phyloP scores from a whole-genome alignment of 2,113 vertebrate genomes.

The Phrynosoma platyrhinos region DNA sequence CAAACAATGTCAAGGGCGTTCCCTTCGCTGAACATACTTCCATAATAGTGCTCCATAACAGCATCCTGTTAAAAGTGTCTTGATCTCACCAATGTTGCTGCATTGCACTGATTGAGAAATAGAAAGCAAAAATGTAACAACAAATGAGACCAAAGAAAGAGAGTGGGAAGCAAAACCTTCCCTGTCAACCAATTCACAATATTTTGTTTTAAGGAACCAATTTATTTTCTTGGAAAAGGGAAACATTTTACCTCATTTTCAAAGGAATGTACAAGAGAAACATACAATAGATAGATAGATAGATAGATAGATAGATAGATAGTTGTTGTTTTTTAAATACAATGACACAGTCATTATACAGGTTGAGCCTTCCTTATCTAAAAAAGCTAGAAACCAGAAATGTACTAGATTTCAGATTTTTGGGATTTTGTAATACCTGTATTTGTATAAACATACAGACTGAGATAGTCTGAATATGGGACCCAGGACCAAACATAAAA shows the following conservation, averaged over 20 bases:
- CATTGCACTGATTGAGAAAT: neutral
- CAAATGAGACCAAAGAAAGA: neutral
- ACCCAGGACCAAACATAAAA: too few relatives aligned
- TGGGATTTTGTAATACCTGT: too few relatives aligned
- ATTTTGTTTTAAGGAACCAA: too few relatives aligned
- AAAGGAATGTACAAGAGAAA: neutral
- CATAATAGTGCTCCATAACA: neutral
- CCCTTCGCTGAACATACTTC: neutral
- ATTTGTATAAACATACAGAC: too few relatives aligned
- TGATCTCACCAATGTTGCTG: neutral
- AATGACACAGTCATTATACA: too few relatives aligned
- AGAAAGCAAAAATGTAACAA: neutral
- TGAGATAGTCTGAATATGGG: too few relatives aligned
- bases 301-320: too few relatives aligned
- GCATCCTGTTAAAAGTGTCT: neutral
- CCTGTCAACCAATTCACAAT: neutral
- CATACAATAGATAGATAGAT: neutral
- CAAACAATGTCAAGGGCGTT: neutral
- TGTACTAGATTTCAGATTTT: too few relatives aligned
- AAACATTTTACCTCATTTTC: too few relatives aligned
- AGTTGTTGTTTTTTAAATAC: too few relatives aligned
- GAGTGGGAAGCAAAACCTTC: neutral
- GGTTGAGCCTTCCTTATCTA: too few relatives aligned
- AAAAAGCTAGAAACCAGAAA: too few relatives aligned
- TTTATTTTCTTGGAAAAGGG: neutral